These are phyloP conservation scores for Spinus pinus DNA, from an alignment of 2,797 vertebrate species.

Conservation along the genomic window DNA sequence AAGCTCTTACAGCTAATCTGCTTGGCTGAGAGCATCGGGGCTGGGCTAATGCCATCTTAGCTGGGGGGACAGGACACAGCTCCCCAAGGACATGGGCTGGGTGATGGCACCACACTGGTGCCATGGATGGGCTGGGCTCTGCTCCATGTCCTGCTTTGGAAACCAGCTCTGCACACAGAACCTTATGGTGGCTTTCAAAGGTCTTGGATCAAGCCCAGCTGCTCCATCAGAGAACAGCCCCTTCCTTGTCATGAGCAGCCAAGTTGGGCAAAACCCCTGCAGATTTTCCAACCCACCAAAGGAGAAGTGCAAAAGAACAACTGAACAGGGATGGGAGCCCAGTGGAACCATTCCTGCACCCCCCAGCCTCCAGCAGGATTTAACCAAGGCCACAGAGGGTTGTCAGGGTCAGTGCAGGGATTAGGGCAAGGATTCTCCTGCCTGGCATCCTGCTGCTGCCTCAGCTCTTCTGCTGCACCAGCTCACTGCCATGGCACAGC, in stretches of 20 bases:
- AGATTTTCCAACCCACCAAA: background rate
- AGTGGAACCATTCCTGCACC: accelerated
- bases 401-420: background rate
- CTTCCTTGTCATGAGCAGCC: background rate
- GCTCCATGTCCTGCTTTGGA: accelerated
- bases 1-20: constrained; percentile 77
- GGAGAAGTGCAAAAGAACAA: background rate
- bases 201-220: background rate
- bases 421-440: background rate
- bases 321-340: background rate
- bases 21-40: constrained; percentile 71
- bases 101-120: accelerated
- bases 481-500: background rate
- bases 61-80: background rate
- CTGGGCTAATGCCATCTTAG: constrained; percentile 52
- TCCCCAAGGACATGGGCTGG: constrained; percentile 1
- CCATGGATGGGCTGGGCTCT: background rate
- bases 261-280: accelerated
- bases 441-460: accelerated
- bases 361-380: background rate
- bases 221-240: background rate
- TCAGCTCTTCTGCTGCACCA: background rate
- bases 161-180: accelerated
- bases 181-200: background rate
- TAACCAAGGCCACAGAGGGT: background rate